Percentiles rank a stretch among this genome's conserved stretches.
These are phyloP conservation scores for Crocodylus rhombifer DNA, from an alignment of 2,797 vertebrate genomes.

Conservation along the genomic window DNA sequence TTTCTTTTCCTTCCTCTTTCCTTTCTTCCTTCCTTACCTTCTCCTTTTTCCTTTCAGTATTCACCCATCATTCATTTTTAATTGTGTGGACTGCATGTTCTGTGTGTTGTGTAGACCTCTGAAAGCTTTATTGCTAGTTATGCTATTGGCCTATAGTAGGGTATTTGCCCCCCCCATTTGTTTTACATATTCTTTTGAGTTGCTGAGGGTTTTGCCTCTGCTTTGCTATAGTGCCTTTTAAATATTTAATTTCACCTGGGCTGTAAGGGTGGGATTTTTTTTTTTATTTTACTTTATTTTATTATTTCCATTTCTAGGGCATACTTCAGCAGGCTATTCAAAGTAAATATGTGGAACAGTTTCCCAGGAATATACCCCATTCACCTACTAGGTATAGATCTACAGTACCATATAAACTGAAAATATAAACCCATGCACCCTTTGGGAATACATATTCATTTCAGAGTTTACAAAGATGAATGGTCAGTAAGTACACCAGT, in stretches of 20 bases:
- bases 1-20: slow-evolving; percentile 73
- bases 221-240: slow-evolving; percentile 63
- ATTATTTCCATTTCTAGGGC: slow-evolving; percentile 71
- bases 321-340: slow-evolving; percentile 68
- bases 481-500: slow-evolving; percentile 60
- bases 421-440: slow-evolving; percentile 51
- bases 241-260: slow-evolving; percentile 53
- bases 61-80: slow-evolving; percentile 80
- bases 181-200: slow-evolving; percentile 62
- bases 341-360: slow-evolving; percentile 59
- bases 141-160: slow-evolving; percentile 38
- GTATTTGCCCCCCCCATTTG: slow-evolving; percentile 41
- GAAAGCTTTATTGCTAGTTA: slow-evolving; percentile 66
- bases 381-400: slow-evolving; percentile 63
- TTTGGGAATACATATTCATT: slow-evolving; percentile 55
- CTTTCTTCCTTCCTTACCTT: slow-evolving; percentile 69
- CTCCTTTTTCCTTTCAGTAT: slow-evolving; percentile 74
- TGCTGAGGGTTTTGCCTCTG: slow-evolving; percentile 58
- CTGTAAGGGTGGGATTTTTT: slow-evolving; percentile 61
- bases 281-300: slow-evolving; percentile 4
- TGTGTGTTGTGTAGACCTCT: slow-evolving; percentile 76
- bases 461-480: slow-evolving; percentile 63
- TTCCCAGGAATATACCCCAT: slow-evolving; percentile 38
- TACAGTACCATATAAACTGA: slow-evolving; percentile 53
- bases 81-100: slow-evolving; percentile 81